These are phyloP conservation scores for Odontamblyopus lacepedii DNA, from an alignment of 2,797 vertebrate genomes.

Conservation along the genomic window DNA sequence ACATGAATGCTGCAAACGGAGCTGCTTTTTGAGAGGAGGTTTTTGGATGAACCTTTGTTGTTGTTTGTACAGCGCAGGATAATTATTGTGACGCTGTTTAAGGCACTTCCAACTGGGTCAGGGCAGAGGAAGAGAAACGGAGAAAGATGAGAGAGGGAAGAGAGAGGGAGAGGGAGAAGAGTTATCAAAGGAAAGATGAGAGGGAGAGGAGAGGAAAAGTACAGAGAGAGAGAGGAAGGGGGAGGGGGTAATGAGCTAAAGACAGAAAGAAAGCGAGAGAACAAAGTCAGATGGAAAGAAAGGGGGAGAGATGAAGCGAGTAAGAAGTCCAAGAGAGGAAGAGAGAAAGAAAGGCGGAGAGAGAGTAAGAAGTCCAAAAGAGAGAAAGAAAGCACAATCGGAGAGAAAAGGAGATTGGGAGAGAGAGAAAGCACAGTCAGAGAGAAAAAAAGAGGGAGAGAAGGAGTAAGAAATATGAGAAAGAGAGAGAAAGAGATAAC, in stretches of 20 bases:
- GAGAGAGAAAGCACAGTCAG: too few relatives aligned
- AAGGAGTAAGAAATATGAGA: too few relatives aligned
- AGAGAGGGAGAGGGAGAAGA: not conserved
- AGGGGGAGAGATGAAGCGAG: too few relatives aligned
- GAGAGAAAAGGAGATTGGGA: too few relatives aligned
- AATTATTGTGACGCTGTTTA: not conserved
- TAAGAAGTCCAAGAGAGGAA: too few relatives aligned
- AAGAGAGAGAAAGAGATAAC: too few relatives aligned
- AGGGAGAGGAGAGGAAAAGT: not conserved
- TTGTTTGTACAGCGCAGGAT: not conserved
- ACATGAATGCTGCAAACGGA: not conserved
- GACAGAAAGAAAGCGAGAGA: not conserved
- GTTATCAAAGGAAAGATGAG: not conserved
- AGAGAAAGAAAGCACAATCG: too few relatives aligned
- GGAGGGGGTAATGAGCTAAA: too few relatives aligned
- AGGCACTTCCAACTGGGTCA: constrained; percentile 2
- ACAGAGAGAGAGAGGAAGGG: not conserved
- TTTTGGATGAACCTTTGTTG: not conserved
- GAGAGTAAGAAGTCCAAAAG: too few relatives aligned
- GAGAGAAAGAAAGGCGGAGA: too few relatives aligned
- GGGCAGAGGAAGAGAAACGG: not conserved
- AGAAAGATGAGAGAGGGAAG: not conserved
- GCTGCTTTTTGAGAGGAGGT: not conserved
- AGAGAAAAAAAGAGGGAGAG: too few relatives aligned
- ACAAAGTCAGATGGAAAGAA: too few relatives aligned